Evolutionary conservation across 2,113 vertebrate genomes (phyloP), one percentile per base, ranked within the genome.

Genomic region (Passer domesticus): DNA sequence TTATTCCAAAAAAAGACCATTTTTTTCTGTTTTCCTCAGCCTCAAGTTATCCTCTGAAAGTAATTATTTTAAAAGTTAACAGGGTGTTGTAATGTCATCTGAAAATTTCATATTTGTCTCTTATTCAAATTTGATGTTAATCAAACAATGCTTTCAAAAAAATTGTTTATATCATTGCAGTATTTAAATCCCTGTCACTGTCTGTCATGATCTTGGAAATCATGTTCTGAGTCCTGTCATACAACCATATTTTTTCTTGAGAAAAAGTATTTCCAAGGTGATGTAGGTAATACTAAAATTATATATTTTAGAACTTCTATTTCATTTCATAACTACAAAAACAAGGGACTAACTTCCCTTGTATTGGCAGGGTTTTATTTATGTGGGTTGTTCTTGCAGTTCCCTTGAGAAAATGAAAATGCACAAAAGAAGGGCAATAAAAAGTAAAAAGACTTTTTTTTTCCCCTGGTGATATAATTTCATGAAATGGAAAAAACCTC

Each of bases 81-180:
- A 35, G 6, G 5, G 1, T 0, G 1, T 30, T 43, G 33, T 25
- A 58, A 28, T 23, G 3, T 33, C 68, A 44, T 55, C 31, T 44
- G 10, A 83, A 21, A 82, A 55, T 24, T 84, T 78, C 7, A n/a
- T 56, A 27, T 23, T 25, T 33, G 12, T 46, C 8, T 86, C 86
- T 80, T 10, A 62, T 80, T 91, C 20, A 62, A 52, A 62, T 46
- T 53, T 41, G 2, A 33, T 35, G 18, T 3, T 68, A 60, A 43
- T 1, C 1, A 66, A 73, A 33, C 43, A n/a, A 14, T 30, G 19
- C 1, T 52, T 70, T 31, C 6, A 23, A 56, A 72, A 60, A 60
- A 53, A 5, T 12, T 56, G 1, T 27, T 85, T 33, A n/a, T 50
- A 31, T 76, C 2, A 56, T 63, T 68, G 56, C 8, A 82, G 11